Conservation (phyloP, 2,888 invertebrate species). For the Laothoe populi region DNA sequence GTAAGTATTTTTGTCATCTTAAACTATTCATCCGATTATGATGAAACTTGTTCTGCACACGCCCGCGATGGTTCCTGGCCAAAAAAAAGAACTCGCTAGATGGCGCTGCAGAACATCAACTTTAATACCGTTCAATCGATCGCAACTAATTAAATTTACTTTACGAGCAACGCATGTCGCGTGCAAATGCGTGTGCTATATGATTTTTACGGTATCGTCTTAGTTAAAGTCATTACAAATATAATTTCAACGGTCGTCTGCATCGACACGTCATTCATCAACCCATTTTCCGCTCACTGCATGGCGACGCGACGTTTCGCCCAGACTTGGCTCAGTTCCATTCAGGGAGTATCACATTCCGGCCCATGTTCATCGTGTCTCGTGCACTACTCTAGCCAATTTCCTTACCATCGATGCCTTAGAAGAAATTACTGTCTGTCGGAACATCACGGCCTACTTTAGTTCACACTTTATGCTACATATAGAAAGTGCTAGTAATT, state of each 20-base stretch:
- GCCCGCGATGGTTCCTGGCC: too few species aligned
- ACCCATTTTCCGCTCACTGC: slow-evolving; percentile 27
- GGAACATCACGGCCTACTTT: slow-evolving; percentile 1
- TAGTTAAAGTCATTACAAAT: neutral
- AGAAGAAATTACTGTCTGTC: slow-evolving; percentile 31
- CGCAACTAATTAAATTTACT: too few species aligned
- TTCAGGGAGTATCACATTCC: slow-evolving; percentile 38
- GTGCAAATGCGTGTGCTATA: too few species aligned
- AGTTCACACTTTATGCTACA: too few species aligned
- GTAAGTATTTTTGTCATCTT: too few species aligned
- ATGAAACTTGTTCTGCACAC: too few species aligned
- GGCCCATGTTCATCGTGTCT: slow-evolving; percentile 33
- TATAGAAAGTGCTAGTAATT: neutral
- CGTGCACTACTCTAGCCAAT: slow-evolving; percentile 31
- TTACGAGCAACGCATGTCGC: too few species aligned
- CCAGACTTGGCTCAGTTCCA: slow-evolving; percentile 31
- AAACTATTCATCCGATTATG: too few species aligned
- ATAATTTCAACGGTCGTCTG: slow-evolving; percentile 11
- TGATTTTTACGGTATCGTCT: too few species aligned
- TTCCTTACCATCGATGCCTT: slow-evolving; percentile 34
- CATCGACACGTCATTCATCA: slow-evolving; percentile 26
- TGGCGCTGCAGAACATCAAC: too few species aligned
- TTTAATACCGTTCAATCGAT: too few species aligned
- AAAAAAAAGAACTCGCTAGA: too few species aligned
- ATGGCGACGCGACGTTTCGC: slow-evolving; percentile 19